Base-by-base conservation (phyloP, 2,113 vertebrate species). In the Chauna torquata region DNA sequence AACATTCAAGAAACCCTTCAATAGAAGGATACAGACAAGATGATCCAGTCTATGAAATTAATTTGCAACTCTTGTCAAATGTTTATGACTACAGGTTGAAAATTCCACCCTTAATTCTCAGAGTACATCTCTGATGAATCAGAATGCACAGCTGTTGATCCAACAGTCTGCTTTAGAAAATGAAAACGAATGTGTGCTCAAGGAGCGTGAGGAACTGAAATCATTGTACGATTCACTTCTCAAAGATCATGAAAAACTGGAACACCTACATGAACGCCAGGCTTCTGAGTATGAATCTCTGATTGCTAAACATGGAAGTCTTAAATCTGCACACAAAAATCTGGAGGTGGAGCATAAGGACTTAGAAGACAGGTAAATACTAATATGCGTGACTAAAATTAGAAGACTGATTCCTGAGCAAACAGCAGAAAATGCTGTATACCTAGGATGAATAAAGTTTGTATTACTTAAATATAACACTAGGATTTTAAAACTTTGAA, bases 321-420 rank as follows among this genome's bases (percentile, higher is more conserved):
- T 99, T 64, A 99, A 99, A 96, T 98, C 97, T 44, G 98, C 98
- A 22, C 99, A 99, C 98, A 99, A 99, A 97, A 99, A 98, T 95
- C 98, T 99, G 95, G 99, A 99, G 93, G 96, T 99, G 94, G 99
- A 99, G 94, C 99, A 99, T 97, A 98, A 99, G 85, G 99, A 99
- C 89, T 97, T 99, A 87, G 99, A 99, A 98, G 99, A 99, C 88
- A 99, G 99, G 99, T 99, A 96, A 97, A 36, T 76, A 12, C 44
- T 74, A 52, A 61, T 82, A 55, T 78, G 36, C 75, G 13, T 38
- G 12, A 42, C 22, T 64, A 25, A 62, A 84, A 52, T 23, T 40
- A 68, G 87, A 96, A 89, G 36, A 42, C 79, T 10, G 3, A 3
- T 38, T 83, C 52, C 44, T 61, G 30, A 16, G 57, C 23, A 55